Evolutionary conservation across 2,113 vertebrate genomes (phyloP), one percentile per base, ranked within the genome.

Genomic region (Aythya baeri): DNA sequence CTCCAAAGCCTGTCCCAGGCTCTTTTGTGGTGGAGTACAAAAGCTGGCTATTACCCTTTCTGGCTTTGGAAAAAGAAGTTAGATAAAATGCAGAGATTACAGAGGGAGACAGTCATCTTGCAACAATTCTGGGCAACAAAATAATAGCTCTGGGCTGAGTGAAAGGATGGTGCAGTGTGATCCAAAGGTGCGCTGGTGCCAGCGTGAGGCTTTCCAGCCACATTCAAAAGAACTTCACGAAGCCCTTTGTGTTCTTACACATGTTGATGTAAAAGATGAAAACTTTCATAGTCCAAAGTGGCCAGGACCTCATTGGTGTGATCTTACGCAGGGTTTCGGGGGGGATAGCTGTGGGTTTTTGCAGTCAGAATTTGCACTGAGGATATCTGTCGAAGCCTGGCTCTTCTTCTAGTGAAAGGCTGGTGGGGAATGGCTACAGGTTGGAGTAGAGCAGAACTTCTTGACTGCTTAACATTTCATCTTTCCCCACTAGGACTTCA

Each of bases 381-480:
- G 73, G 43, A 34, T 50, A 16, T 66, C 50, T 43, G 25, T 43
- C 34, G 36, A 65, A 89, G 84, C 17, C 27, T 61, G 17, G 8
- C 65, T 81, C 62, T 63, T 68, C 66, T 68, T 71, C 54, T 1
- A 1, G 22, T 54, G 31, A 66, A 70, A 49, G 36, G 44, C 36
- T 25, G 58, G 43, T 66, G 54, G 63, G 67, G 52, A 79, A 21
- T 1, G 0, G 36, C 7, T 66, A 66, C 49, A 71, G 86, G 31
- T 78, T 1, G 5, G 3, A 72, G 46, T 7, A 62, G 52, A 93
- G 70, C 79, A 92, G 72, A 76, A 52, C 32, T 84, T 67, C 63
- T 76, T 55, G 88, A 81, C 67, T 67, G 58, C 90, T 96, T 97
- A 86, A 66, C 36, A 75, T 92, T 96, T 95, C 94, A 93, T 95